These are phyloP conservation scores for Melinaea marsaeus DNA, from an alignment of 2,888 invertebrate genomes.

Conservation along the genomic window DNA sequence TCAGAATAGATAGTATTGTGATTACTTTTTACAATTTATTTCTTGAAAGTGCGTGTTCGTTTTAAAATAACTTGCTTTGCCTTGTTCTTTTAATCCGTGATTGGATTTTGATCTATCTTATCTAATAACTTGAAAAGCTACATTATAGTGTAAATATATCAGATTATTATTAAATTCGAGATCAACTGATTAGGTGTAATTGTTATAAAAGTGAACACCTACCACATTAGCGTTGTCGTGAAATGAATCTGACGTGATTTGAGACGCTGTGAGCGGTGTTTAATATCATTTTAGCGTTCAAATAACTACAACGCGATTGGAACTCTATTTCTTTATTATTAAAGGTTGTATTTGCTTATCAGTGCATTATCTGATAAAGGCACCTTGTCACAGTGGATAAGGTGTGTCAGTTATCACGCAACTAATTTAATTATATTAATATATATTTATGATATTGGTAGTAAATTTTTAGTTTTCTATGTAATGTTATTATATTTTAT, in stretches of 20 bases:
- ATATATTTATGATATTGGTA: constrained; percentile 42
- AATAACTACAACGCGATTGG: constrained; percentile 7
- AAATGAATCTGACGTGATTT: constrained; percentile 60
- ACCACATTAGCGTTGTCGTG: constrained; percentile 66
- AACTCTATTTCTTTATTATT: constrained; percentile 16
- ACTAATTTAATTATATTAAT: constrained; percentile 55
- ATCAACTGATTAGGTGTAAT: constrained; percentile 39
- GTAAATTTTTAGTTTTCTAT: too few relatives aligned
- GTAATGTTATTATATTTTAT: too few relatives aligned
- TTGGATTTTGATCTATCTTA: too few relatives aligned
- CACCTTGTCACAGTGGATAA: constrained; percentile 50
- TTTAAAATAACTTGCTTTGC: too few relatives aligned
- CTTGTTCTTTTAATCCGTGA: too few relatives aligned
- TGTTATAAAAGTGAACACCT: constrained; percentile 62
- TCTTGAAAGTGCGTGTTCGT: too few relatives aligned
- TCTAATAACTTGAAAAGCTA: too few relatives aligned
- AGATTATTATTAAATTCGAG: too few relatives aligned
- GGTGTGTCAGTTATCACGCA: constrained; percentile 41
- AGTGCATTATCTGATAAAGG: constrained; percentile 34
- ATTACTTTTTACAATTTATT: too few relatives aligned
- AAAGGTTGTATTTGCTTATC: constrained; percentile 6
- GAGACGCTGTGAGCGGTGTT: constrained; percentile 60
- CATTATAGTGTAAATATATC: too few relatives aligned
- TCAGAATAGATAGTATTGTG: too few relatives aligned
- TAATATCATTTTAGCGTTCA: constrained; percentile 29